Percentiles rank a stretch among this genome's conserved stretches.
phyloP scores from a whole-genome alignment of 2,113 vertebrate species.

The Alces alces region DNA sequence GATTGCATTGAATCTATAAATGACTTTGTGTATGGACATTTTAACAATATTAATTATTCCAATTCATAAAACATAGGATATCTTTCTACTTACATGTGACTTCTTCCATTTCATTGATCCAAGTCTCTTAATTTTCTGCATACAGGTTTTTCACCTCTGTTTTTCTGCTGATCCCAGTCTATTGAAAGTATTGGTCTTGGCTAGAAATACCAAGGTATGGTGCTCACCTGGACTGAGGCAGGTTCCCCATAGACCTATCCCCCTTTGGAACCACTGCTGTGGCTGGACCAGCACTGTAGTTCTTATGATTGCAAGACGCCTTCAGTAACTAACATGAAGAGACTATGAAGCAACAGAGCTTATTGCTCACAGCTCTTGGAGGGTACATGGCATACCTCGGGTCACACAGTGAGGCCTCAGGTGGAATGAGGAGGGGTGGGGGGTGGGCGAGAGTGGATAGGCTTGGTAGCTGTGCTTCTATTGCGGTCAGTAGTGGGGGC shows the following conservation, averaged over 20 bases:
- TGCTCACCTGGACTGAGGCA: background rate
- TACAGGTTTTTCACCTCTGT: background rate
- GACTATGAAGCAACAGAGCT: background rate
- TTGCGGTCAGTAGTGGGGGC: fast-evolving
- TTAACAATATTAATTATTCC: background rate
- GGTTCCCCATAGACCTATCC: background rate
- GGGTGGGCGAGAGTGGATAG: background rate
- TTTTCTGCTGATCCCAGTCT: background rate
- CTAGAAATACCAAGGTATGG: fast-evolving
- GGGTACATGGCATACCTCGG: background rate
- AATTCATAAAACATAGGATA: background rate
- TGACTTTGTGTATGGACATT: background rate
- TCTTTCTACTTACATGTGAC: background rate
- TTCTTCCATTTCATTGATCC: background rate
- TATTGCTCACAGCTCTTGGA: background rate
- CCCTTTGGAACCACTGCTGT: background rate
- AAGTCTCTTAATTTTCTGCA: background rate
- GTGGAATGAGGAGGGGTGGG: background rate
- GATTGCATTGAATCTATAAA: background rate
- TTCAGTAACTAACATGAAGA: background rate
- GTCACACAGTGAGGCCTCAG: background rate
- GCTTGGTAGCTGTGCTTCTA: background rate
- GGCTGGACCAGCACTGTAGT: background rate
- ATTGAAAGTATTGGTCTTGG: background rate
- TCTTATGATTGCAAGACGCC: background rate